These are phyloP conservation scores for Clupea harengus DNA, from an alignment of 2,113 vertebrate species.

Conservation along the genomic window DNA sequence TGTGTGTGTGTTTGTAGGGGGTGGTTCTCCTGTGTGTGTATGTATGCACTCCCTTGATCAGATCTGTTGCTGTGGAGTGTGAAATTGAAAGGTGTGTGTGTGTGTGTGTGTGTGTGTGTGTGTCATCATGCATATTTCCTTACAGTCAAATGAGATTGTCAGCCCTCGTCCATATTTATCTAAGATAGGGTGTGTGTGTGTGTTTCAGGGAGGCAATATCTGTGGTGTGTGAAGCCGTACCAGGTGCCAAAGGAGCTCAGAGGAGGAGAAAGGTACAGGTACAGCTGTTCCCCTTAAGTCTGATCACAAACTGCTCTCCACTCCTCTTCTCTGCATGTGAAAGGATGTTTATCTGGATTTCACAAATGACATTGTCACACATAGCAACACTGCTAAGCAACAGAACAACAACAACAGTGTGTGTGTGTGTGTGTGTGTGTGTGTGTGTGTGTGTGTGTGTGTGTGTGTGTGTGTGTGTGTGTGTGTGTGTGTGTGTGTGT, in stretches of 20 bases:
- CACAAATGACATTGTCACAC: neutral
- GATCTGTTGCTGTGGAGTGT: neutral
- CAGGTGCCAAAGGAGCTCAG: slow-evolving; percentile 89
- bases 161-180: neutral
- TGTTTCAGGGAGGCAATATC: slow-evolving; percentile 90
- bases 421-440: slow-evolving; percentile 1
- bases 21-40: neutral
- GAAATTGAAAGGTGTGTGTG: neutral
- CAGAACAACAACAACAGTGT: neutral
- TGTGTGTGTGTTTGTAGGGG: slow-evolving; percentile 24
- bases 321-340: neutral
- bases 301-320: neutral
- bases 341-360: too few relatives aligned
- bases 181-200: slow-evolving; percentile 23
- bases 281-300: neutral
- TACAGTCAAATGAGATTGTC: neutral
- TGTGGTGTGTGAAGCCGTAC: slow-evolving; percentile 94
- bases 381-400: neutral
- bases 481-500: too few relatives aligned
- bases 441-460: neutral
- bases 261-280: slow-evolving; percentile 88
- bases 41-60: neutral
- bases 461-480: neutral
- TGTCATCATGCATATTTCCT: neutral
- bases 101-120: slow-evolving; percentile 21